These are phyloP conservation scores for Chloroceryle aenea DNA, from an alignment of 2,113 vertebrate genomes.

Conservation along the genomic window DNA sequence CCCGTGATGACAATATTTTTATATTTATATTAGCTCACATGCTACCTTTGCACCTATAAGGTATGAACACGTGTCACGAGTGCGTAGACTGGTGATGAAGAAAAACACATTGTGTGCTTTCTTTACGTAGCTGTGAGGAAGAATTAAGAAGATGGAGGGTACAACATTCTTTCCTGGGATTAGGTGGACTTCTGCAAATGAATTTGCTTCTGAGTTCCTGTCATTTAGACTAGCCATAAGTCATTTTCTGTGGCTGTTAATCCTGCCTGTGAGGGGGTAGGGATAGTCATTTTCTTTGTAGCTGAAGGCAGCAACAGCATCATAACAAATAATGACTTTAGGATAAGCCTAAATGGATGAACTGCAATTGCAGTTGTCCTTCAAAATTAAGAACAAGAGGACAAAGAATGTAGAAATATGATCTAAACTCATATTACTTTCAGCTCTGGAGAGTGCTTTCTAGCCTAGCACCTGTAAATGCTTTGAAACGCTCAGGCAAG, in stretches of 20 bases:
- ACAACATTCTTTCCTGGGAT: not conserved
- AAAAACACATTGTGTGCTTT: not conserved
- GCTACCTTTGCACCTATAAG: not conserved
- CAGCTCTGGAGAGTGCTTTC: not conserved
- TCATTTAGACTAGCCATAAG: slow-evolving; percentile 35
- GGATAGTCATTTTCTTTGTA: slow-evolving; percentile 54
- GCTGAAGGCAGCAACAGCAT: slow-evolving; percentile 61
- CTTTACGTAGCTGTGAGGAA: not conserved
- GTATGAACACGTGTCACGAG: not conserved
- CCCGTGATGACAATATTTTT: not conserved
- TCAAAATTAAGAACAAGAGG: slow-evolving; percentile 53
- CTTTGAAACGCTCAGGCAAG: not conserved
- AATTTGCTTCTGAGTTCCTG: slow-evolving; percentile 42
- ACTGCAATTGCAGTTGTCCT: slow-evolving; percentile 48
- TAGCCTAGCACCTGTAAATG: not conserved
- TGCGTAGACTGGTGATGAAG: not conserved
- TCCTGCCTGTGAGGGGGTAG: slow-evolving; percentile 51
- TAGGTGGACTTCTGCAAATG: slow-evolving; percentile 50
- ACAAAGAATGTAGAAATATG: not conserved
- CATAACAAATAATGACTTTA: slow-evolving; percentile 68
- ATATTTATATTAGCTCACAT: not conserved
- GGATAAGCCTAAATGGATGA: slow-evolving; percentile 61
- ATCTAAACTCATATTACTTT: not conserved
- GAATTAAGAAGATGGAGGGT: not conserved
- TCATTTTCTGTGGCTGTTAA: slow-evolving; percentile 59